phyloP scores from a whole-genome alignment of 2,888 invertebrate species.

The Euzetes globulus region DNA sequence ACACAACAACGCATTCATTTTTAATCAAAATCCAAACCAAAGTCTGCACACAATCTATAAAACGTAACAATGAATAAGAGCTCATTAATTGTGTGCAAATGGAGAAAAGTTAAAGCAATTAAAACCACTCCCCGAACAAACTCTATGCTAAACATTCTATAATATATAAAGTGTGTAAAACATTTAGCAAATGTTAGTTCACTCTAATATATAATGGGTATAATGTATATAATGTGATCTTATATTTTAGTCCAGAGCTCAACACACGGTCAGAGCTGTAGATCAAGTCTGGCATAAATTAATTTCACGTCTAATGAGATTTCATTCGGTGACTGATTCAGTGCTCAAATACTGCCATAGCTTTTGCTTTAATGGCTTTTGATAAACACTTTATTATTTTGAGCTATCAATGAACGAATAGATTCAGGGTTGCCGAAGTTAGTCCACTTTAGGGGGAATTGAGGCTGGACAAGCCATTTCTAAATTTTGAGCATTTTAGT shows the following conservation, averaged over 20 bases:
- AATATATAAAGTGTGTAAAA: background rate
- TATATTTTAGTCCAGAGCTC: background rate
- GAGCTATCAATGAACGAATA: background rate
- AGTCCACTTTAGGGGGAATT: too few relatives aligned
- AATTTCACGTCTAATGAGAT: constrained; percentile 31
- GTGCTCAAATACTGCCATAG: background rate
- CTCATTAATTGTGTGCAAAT: constrained; percentile 28
- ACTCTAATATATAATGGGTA: background rate
- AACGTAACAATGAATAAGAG: constrained; percentile 25
- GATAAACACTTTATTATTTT: constrained; percentile 2
- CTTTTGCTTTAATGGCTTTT: constrained; percentile 24
- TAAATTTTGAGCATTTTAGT: too few relatives aligned
- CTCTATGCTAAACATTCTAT: background rate
- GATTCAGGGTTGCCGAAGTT: too few relatives aligned
- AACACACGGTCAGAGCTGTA: constrained; percentile 20
- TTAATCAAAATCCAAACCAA: constrained; percentile 19
- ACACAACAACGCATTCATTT: constrained; percentile 18
- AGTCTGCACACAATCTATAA: constrained; percentile 8
- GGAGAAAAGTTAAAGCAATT: constrained; percentile 18
- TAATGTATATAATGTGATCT: background rate
- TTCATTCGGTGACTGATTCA: constrained; percentile 22
- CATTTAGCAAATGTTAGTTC: constrained; percentile 20
- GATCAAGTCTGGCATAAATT: constrained; percentile 23
- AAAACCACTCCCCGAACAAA: constrained; percentile 23
- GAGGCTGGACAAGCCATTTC: too few relatives aligned